A percentile compares a stretch with the other conserved stretches of the same genome.
Conservation (phyloP, 2,888 invertebrate species). For the Alcis repandata region DNA sequence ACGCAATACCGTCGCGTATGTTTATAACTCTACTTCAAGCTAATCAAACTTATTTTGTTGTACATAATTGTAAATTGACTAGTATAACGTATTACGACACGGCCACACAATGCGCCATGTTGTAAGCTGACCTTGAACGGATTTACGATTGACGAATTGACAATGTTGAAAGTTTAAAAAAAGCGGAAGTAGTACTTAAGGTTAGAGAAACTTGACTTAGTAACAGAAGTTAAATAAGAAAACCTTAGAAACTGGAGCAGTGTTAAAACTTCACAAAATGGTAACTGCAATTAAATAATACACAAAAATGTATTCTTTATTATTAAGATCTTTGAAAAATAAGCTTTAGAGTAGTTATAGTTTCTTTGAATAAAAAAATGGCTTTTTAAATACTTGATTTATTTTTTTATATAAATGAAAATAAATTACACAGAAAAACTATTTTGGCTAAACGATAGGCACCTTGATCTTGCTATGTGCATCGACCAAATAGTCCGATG, state of each 20-base stretch:
- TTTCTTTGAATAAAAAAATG: conserved; percentile 5
- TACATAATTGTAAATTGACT: conserved; percentile 46
- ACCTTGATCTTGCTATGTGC: conserved; percentile 11
- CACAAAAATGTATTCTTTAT: too few relatives aligned
- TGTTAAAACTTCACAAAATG: too few relatives aligned
- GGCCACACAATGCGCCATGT: conserved; percentile 37
- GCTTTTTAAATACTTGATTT: too few relatives aligned
- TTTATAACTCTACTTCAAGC: conserved; percentile 31
- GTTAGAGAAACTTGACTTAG: conserved; percentile 10
- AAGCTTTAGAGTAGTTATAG: too few relatives aligned
- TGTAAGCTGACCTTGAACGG: conserved; percentile 45
- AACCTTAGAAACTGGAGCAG: neutral
- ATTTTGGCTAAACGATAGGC: conserved; percentile 18
- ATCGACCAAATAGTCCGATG: neutral
- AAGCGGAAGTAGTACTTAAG: conserved; percentile 33
- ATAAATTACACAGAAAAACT: conserved; percentile 27
- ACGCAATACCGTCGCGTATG: conserved; percentile 18
- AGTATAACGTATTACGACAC: conserved; percentile 40
- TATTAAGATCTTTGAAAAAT: too few relatives aligned
- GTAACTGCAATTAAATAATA: too few relatives aligned
- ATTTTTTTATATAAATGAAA: conserved; percentile 26
- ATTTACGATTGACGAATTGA: conserved; percentile 28
- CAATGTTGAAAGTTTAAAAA: conserved; percentile 20
- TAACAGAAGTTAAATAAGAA: neutral
- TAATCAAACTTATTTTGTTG: conserved; percentile 38